Base-by-base conservation (phyloP, 2,113 vertebrate genomes). In the Dromaius novaehollandiae region DNA sequence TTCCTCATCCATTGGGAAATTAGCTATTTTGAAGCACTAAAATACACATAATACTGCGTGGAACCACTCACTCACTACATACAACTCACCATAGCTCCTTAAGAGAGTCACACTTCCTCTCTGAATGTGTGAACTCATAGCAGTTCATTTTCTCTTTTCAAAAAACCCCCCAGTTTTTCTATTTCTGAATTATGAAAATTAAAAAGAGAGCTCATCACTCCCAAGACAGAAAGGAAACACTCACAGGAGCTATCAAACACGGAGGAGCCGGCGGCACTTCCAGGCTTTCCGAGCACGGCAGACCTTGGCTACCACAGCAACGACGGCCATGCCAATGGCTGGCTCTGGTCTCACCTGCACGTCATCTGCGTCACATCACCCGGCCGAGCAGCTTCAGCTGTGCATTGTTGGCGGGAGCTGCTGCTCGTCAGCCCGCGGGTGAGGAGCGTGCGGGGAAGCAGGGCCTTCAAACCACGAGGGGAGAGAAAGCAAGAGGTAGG, bases 371-470 rank as follows among this genome's bases (percentile, higher is more conserved):
- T 18, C 46, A 58, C 48, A 28, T 38, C 1, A 3, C 17, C 42
- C 42, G 25, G 30, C 30, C n/a, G n/a, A 5, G 22, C 58, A 73
- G 17, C 68, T 22, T 25, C 24, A 5, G 7, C 7, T 44, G 18
- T 14, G 18, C 2, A 1, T 1, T 2, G 26, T 7, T 14, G 1
- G 5, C n/a, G 58, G 40, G 19, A 13, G 55, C 38, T 3, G 65
- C 50, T 42, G 65, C 2, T 13, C 34, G 12, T 5, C 73, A 16
- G 38, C 40, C 1, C 2, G 22, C 1, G 25, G 38, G 42, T 6
- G 36, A 66, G 22, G 22, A 3, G 32, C 36, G 6, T 2, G 0
- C 10, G 5, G 44, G 28, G 38, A 40, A 2, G 1, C 9, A 5
- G 8, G 11, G 11, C 56, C 50, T n/a, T 7, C 16, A n/a, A 69